A percentile compares a stretch with the other conserved stretches of the same genome.
These are phyloP conservation scores for Colaptes auratus DNA, from an alignment of 2,113 vertebrate genomes.

Conservation along the genomic window DNA sequence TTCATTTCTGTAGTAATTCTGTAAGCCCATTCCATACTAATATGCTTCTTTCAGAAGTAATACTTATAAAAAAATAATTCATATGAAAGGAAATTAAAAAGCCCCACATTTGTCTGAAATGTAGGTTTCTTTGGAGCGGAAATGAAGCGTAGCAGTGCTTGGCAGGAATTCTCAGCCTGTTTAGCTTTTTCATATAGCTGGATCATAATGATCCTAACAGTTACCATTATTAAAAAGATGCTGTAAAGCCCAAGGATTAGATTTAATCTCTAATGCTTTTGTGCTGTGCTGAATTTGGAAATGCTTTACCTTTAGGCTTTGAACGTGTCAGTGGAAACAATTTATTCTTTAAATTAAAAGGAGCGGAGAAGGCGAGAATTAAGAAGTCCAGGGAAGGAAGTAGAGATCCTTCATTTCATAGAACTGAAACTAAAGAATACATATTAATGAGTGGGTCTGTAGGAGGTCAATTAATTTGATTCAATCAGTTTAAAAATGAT, in stretches of 20 bases:
- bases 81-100: neutral
- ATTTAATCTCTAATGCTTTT: neutral
- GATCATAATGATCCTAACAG: neutral
- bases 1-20: neutral
- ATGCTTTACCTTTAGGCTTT: neutral
- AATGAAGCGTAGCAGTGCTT: neutral
- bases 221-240: neutral
- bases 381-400: neutral
- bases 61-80: neutral
- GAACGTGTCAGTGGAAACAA: neutral
- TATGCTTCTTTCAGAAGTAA: neutral
- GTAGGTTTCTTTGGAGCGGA: neutral
- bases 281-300: neutral
- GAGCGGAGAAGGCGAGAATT: neutral
- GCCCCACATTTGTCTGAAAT: neutral
- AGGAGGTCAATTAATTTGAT: neutral
- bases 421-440: neutral
- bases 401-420: neutral
- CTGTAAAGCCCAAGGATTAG: neutral
- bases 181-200: neutral
- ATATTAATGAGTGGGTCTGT: neutral
- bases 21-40: neutral
- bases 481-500: neutral
- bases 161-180: neutral
- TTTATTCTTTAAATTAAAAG: constrained; percentile 39